These are phyloP conservation scores for Aurelia sp. DNA, from an alignment of 30 jellyfish, hydroid and myxozoan genomes.

Conservation along the genomic window DNA sequence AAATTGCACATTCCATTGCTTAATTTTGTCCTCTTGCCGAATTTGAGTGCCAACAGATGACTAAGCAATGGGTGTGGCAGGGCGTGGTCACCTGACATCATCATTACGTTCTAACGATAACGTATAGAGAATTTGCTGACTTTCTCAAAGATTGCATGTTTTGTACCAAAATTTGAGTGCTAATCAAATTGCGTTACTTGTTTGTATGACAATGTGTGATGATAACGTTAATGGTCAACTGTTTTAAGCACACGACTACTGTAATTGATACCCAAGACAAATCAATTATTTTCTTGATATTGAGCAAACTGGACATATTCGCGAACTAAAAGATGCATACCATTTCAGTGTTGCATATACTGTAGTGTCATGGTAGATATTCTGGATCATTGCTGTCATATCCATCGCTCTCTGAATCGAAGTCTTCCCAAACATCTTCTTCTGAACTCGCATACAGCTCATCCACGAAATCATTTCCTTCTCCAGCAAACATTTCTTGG, in stretches of 20 bases:
- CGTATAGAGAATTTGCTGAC: neutral
- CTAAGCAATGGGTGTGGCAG: slow-evolving; percentile 1
- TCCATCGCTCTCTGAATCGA: slow-evolving; percentile 70
- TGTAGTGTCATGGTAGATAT: slow-evolving; percentile 53
- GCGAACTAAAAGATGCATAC: neutral
- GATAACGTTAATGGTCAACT: slow-evolving; percentile 26
- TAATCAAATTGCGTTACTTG: slow-evolving; percentile 24
- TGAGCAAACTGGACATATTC: neutral
- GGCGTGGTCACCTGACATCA: neutral
- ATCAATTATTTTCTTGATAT: neutral
- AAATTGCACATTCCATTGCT: too few species aligned
- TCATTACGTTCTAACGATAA: neutral
- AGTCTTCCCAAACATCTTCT: slow-evolving; percentile 62
- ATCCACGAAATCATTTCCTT: slow-evolving; percentile 48
- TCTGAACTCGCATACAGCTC: slow-evolving; percentile 70
- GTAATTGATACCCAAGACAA: slow-evolving; percentile 10
- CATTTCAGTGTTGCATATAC: neutral
- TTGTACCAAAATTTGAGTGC: slow-evolving; percentile 18
- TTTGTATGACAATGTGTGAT: slow-evolving; percentile 34
- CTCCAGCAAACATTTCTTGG: slow-evolving; percentile 40
- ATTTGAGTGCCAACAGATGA: neutral
- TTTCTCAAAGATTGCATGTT: slow-evolving; percentile 4
- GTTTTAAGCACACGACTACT: neutral
- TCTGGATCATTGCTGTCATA: slow-evolving; percentile 77
- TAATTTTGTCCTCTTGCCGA: neutral